Percentiles rank a stretch among this genome's conserved stretches.
Conservation (phyloP, 64 coral and sea anemone species). For the Stichodactyla mertensii region DNA sequence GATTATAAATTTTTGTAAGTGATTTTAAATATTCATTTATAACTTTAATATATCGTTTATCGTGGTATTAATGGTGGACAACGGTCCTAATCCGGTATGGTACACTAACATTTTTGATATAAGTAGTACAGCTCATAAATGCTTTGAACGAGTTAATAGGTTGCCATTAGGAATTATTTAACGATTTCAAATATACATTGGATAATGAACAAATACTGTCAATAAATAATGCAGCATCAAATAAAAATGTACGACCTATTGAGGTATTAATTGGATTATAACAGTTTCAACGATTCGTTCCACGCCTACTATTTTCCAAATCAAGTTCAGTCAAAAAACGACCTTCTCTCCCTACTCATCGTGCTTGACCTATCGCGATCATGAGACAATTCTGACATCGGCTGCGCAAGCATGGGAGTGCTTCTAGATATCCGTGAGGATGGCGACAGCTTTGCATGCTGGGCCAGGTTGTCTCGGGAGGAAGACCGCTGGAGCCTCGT, state of each 20-base stretch:
- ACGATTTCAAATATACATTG: background rate
- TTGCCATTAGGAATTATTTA: background rate
- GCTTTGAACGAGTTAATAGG: background rate
- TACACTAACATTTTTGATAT: background rate
- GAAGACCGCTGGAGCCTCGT: slow-evolving; percentile 91
- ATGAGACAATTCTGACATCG: slow-evolving; percentile 20
- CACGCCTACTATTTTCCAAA: background rate
- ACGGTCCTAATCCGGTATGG: background rate
- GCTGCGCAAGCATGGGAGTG: slow-evolving; percentile 87
- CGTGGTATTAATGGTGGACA: background rate
- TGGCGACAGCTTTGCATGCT: slow-evolving; percentile 91
- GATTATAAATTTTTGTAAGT: background rate
- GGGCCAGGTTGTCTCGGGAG: slow-evolving; percentile 94
- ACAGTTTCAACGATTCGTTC: background rate
- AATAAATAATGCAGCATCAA: slow-evolving; percentile 20
- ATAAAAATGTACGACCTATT: background rate
- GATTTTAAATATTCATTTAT: slow-evolving; percentile 1
- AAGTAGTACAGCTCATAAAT: background rate
- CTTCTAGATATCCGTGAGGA: slow-evolving; percentile 94
- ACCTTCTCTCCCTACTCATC: slow-evolving; percentile 18
- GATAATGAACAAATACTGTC: background rate
- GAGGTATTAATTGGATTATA: background rate
- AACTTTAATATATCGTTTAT: background rate
- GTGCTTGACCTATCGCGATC: slow-evolving; percentile 53
- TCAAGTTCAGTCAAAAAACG: background rate